phyloP scores from a whole-genome alignment of 2,888 invertebrate genomes.

The Marronus borbonicus region DNA sequence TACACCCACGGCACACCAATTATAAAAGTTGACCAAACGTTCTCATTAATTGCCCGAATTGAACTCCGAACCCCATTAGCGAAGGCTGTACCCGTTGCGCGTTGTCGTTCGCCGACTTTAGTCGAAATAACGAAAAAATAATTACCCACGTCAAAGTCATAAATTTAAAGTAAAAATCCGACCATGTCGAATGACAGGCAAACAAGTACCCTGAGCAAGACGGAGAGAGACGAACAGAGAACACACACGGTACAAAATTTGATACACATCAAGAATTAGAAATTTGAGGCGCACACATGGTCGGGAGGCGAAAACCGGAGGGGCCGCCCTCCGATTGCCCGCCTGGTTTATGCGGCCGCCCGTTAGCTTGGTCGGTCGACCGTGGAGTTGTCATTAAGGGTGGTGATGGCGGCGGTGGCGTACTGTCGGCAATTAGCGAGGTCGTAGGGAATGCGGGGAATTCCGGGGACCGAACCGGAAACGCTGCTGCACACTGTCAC shows the following conservation, averaged over 20 bases:
- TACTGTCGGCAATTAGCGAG: conserved; percentile 70
- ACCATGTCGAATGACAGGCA: conserved; percentile 49
- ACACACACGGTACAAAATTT: conserved; percentile 52
- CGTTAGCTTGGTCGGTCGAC: conserved; percentile 46
- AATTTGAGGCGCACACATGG: conserved; percentile 60
- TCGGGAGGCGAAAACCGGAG: conserved; percentile 37
- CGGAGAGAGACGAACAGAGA: conserved; percentile 53
- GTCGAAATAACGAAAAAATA: conserved; percentile 57
- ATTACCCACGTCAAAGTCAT: conserved; percentile 58
- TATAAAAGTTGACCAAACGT: conserved; percentile 44
- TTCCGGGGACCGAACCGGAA: conserved; percentile 61
- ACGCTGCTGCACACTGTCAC: conserved; percentile 67
- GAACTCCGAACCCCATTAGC: conserved; percentile 42
- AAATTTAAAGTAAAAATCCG: conserved; percentile 56
- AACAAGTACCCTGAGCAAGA: not conserved
- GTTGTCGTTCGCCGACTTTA: conserved; percentile 29
- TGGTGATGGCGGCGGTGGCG: conserved; percentile 55
- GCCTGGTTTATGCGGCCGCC: conserved; percentile 16
- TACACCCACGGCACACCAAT: conserved; percentile 23
- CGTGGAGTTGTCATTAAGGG: conserved; percentile 57
- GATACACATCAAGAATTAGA: conserved; percentile 61
- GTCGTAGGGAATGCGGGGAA: conserved; percentile 68
- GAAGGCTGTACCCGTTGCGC: not conserved
- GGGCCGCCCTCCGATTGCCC: conserved; percentile 32
- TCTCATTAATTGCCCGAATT: conserved; percentile 45